Conservation (phyloP, 1,140 invertebrate species). For the Solenopsis invicta region DNA sequence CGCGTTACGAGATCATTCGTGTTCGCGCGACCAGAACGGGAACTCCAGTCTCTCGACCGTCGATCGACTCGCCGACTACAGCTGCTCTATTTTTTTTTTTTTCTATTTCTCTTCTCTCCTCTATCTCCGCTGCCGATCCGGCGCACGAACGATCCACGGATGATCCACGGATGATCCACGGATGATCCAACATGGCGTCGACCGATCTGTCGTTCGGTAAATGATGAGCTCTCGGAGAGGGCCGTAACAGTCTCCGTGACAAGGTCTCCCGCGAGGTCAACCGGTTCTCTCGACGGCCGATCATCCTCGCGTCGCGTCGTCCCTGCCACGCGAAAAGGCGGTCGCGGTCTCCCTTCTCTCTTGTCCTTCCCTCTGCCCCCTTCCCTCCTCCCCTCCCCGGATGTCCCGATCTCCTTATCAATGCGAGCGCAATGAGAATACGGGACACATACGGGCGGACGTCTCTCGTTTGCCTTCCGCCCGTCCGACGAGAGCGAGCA, state of each 20-base stretch:
- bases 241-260: constrained; percentile 50
- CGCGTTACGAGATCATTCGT: neutral
- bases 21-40: neutral
- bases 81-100: neutral
- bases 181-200: constrained; percentile 86
- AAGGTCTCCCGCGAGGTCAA: constrained; percentile 74
- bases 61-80: constrained; percentile 36
- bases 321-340: constrained; percentile 12
- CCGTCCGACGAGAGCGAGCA: neutral
- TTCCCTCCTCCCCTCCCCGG: neutral
- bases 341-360: neutral
- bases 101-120: neutral
- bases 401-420: constrained; percentile 45
- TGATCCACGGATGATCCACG: constrained; percentile 80
- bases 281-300: constrained; percentile 62
- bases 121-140: constrained; percentile 1
- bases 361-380: neutral
- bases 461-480: constrained; percentile 18
- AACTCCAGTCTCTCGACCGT: constrained; percentile 36
- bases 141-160: constrained; percentile 43
- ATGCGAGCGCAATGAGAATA: constrained; percentile 15
- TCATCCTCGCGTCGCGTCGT: constrained; percentile 20
- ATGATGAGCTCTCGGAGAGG: constrained; percentile 70
- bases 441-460: constrained; percentile 13
- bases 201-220: constrained; percentile 87